Conservation (phyloP, 2,113 vertebrate species). For the Bucco capensis region DNA sequence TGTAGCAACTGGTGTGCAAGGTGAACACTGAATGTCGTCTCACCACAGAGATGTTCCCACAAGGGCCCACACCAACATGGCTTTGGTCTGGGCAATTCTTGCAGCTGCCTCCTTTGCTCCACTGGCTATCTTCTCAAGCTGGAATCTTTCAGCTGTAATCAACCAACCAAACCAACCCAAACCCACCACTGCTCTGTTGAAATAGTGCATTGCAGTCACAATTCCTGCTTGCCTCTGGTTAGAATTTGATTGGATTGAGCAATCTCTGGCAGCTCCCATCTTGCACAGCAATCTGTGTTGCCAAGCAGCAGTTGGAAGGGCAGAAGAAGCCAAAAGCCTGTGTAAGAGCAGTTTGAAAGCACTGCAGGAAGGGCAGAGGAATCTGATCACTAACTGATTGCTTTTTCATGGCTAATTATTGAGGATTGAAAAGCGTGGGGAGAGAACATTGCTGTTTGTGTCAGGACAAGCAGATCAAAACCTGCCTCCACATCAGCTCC, state of each 20-base stretch:
- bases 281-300: not conserved
- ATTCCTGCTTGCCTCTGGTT: not conserved
- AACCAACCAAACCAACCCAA: not conserved
- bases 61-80: not conserved
- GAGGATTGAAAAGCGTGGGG: not conserved
- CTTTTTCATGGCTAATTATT: constrained; percentile 23
- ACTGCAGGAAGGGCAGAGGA: not conserved
- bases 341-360: not conserved
- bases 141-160: not conserved
- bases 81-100: not conserved
- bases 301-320: constrained; percentile 15
- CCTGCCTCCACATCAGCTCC: not conserved
- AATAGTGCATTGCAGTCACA: not conserved
- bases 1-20: not conserved
- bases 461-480: not conserved
- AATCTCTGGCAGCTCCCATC: not conserved
- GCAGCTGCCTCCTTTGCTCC: not conserved
- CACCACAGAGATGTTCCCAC: not conserved
- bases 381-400: not conserved
- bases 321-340: not conserved
- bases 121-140: not conserved
- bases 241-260: constrained; percentile 12
- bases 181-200: not conserved
- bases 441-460: not conserved
- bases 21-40: not conserved